Conservation (phyloP, 2,113 vertebrate species). For the Dendrocopos noguchii region DNA sequence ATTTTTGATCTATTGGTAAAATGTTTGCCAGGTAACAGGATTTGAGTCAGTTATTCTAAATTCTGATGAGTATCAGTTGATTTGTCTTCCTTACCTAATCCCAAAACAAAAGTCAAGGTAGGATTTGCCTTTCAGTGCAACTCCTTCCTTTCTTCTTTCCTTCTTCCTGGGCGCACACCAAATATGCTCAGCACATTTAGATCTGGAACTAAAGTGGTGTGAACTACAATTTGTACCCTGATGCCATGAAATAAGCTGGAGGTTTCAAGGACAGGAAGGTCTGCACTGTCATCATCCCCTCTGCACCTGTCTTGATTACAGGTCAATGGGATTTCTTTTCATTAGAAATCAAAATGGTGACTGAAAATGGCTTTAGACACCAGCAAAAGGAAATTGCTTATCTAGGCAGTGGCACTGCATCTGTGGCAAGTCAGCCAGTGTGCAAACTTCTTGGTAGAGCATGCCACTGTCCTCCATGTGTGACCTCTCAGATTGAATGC, state of each 20-base stretch:
- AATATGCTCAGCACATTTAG: not conserved
- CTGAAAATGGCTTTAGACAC: not conserved
- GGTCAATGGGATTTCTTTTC: slow-evolving; percentile 11
- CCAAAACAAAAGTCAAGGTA: not conserved
- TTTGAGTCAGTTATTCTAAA: not conserved
- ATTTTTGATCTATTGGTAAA: not conserved
- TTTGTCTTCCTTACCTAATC: not conserved
- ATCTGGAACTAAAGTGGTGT: slow-evolving; percentile 19
- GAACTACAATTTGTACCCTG: not conserved
- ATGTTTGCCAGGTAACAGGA: not conserved
- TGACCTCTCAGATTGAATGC: not conserved
- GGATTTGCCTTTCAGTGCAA: not conserved
- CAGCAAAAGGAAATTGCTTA: not conserved
- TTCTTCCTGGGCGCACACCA: not conserved
- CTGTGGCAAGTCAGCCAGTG: accelerated
- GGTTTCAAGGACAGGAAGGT: slow-evolving; percentile 46
- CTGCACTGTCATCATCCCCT: not conserved
- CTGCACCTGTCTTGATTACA: not conserved
- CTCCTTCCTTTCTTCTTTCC: not conserved
- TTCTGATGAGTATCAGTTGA: not conserved
- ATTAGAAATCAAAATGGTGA: not conserved
- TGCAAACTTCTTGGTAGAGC: not conserved
- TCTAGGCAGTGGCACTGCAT: not conserved
- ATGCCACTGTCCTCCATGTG: accelerated
- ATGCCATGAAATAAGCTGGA: slow-evolving; percentile 17